Evolutionary conservation across 2,888 invertebrate genomes (phyloP).

Genomic region (Deilephila elpenor): DNA sequence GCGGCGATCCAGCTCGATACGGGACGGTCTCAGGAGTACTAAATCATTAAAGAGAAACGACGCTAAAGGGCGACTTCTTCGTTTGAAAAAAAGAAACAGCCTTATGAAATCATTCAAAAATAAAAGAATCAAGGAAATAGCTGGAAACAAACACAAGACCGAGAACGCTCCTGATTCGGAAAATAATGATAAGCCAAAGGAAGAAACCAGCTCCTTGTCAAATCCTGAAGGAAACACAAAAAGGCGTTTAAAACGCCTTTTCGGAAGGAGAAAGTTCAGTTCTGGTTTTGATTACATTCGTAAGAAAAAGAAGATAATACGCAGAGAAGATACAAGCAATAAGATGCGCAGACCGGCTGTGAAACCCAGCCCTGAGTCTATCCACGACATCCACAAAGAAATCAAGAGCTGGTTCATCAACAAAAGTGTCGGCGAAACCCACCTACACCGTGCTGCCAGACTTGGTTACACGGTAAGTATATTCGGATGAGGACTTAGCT

Average conservation of each 20-base stretch:
- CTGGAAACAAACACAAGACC: conserved; percentile 66
- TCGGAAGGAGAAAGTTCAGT: conserved; percentile 90
- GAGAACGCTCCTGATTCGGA: conserved; percentile 63
- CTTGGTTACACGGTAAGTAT: conserved; percentile 92
- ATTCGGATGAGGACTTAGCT: not conserved
- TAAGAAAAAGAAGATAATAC: conserved; percentile 91
- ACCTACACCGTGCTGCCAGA: conserved; percentile 95
- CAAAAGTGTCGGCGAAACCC: conserved; percentile 97
- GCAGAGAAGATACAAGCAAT: conserved; percentile 80
- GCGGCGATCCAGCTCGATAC: conserved; percentile 73
- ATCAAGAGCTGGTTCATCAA: conserved; percentile 96
- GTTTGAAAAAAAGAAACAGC: conserved; percentile 79
- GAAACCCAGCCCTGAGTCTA: conserved; percentile 86
- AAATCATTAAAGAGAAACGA: conserved; percentile 78
- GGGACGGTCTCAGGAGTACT: conserved; percentile 79
- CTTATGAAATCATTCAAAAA: conserved; percentile 72
- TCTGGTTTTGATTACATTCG: conserved; percentile 95
- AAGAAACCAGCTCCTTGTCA: conserved; percentile 61
- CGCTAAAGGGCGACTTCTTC: conserved; percentile 73
- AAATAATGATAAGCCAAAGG: conserved; percentile 76
- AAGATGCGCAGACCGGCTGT: conserved; percentile 78
- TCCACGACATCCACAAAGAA: conserved; percentile 92
- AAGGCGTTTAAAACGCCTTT: conserved; percentile 85
- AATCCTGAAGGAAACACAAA: conserved; percentile 75
- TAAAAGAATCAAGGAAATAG: conserved; percentile 74